These are phyloP conservation scores for Arion vulgaris DNA, from an alignment of 1,140 invertebrate species.

Conservation along the genomic window DNA sequence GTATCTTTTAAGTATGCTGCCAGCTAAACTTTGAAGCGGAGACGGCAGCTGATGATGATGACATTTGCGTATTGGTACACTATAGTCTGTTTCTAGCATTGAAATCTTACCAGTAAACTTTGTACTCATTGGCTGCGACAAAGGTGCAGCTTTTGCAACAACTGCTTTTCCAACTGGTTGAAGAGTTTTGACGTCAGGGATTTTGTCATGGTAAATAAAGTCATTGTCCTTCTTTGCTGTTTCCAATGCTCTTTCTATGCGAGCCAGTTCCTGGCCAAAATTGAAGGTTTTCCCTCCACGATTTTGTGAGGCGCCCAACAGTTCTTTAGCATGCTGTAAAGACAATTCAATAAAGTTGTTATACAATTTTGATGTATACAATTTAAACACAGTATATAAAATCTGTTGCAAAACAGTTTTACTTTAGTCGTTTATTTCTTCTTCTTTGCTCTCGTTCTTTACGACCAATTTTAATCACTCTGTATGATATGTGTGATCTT, in stretches of 20 bases:
- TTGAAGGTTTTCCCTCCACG: conserved; percentile 74
- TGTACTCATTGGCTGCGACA: conserved; percentile 76
- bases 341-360: not conserved
- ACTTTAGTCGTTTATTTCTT: too few species aligned
- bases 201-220: conserved; percentile 86
- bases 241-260: conserved; percentile 82
- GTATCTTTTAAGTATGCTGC: too few species aligned
- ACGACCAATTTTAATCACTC: too few species aligned
- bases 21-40: too few species aligned
- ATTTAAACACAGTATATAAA: too few species aligned
- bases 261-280: conserved; percentile 82
- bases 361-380: too few species aligned
- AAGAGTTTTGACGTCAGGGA: conserved; percentile 88
- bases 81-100: too few species aligned
- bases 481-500: too few species aligned
- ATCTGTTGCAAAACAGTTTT: too few species aligned
- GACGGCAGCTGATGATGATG: too few species aligned
- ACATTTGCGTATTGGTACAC: too few species aligned
- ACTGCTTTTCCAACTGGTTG: conserved; percentile 83
- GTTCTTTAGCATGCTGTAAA: conserved; percentile 81
- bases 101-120: conserved; percentile 76
- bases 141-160: conserved; percentile 84
- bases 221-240: conserved; percentile 96
- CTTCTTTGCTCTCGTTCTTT: too few species aligned
- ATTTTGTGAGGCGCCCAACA: conserved; percentile 83